phyloP scores from a whole-genome alignment of 2,888 invertebrate species.

The Chaetogeoica ovagalla region DNA sequence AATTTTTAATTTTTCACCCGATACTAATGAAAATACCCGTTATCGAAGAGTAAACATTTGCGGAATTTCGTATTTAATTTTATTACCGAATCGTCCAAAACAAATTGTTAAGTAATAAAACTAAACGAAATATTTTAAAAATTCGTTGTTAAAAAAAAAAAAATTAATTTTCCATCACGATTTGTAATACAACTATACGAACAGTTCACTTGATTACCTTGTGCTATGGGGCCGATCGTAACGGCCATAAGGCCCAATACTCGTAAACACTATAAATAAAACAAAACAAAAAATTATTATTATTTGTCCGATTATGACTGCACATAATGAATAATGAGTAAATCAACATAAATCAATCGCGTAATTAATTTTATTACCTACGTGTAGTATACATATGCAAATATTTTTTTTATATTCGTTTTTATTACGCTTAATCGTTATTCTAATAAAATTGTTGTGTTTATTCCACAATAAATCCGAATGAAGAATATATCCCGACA shows the following conservation, averaged over 20 bases:
- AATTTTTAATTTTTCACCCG: no score
- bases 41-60: no score
- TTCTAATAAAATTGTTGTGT: no score
- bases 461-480: not conserved
- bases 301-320: not conserved
- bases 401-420: no score
- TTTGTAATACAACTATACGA: not conserved
- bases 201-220: constrained; percentile 35
- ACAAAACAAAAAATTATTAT: constrained; percentile 14
- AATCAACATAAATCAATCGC: not conserved
- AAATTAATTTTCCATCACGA: not conserved
- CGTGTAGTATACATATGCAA: no score
- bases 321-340: not conserved
- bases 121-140: no score
- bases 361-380: not conserved
- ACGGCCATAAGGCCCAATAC: constrained; percentile 47
- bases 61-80: no score
- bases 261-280: constrained; percentile 24
- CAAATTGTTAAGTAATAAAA: no score
- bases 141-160: no score
- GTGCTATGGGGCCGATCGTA: constrained; percentile 15
- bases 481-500: not conserved
- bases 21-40: no score
- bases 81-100: no score
- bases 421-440: not conserved